Base-by-base conservation (phyloP, 2,888 invertebrate species). In the Pyrrhosoma nymphula region DNA sequence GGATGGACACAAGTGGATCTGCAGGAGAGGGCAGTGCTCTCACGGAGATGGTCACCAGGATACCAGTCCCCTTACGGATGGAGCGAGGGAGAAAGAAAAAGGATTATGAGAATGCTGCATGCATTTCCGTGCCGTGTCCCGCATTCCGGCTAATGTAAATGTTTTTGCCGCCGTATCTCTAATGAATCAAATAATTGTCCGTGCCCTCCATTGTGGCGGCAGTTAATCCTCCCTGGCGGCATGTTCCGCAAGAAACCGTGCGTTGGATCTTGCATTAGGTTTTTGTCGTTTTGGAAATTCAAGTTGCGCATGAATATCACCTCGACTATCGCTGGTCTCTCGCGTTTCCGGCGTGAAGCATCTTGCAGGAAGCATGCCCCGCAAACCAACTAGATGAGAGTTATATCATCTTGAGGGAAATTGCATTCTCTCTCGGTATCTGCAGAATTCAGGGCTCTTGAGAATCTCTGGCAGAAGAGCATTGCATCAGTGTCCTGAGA, bases 31-130 rank as follows among this genome's bases (percentile, higher is more conserved):
- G 82, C 82, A 82, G 82, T 30, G 82, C 16, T 26, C 35, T 30
- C 75, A 30, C 30, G 30, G 30, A 82, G 75, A 82, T 82, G 75
- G 35, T 14, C 82, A 35, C 82, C 30, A 82, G 82, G 82, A 82
- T 82, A 12, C 30, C 35, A 82, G 12, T 82, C 82, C 35, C 82
- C 82, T 69, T 26, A n/a, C n/a, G 69, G 35, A 4, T 8, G 60
- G 75, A 16, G 75, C 26, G 75, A 18, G 30, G 75, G 30, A 30
- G 35, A 26, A 35, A 69, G n/a, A 23, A 26, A 35, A 16, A 35
- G 82, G 82, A 82, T 82, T 82, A 82, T 82, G 35, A 82, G 82
- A 82, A 82, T 82, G 82, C 82, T 26, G 69, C 69, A 69, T 69
- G 69, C 69, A 69, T 69, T 69, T 69, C 69, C 69, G 26, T 69